Evolutionary conservation across 2,888 invertebrate genomes (phyloP).

Genomic region (Argynnis bischoffii): DNA sequence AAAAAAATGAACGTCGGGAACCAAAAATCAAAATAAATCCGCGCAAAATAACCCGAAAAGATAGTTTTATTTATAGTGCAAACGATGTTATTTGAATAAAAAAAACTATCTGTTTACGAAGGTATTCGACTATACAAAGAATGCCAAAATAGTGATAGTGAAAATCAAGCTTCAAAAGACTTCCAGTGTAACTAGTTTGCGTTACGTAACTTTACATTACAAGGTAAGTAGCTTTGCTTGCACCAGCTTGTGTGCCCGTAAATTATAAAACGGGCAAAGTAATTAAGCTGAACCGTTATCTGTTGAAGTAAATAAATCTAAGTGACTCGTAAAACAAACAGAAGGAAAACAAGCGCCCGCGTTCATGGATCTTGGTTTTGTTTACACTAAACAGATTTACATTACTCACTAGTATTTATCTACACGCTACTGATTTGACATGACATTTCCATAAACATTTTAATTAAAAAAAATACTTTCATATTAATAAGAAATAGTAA

Average conservation of each 20-base stretch:
- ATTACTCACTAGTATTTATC: constrained; percentile 30
- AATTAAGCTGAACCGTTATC: constrained; percentile 70
- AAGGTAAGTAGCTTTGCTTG: constrained; percentile 45
- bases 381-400: constrained; percentile 47
- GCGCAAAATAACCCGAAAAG: too few species aligned
- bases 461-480: too few species aligned
- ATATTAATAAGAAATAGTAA: too few species aligned
- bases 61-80: too few species aligned
- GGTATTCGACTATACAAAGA: too few species aligned
- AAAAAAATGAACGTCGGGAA: too few species aligned
- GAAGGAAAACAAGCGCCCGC: constrained; percentile 49
- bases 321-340: constrained; percentile 62
- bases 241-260: constrained; percentile 38
- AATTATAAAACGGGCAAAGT: constrained; percentile 62
- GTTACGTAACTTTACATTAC: constrained; percentile 11
- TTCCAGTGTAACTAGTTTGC: background rate
- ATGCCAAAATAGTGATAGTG: too few species aligned
- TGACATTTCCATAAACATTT: constrained; percentile 2
- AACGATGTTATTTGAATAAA: background rate
- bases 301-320: constrained; percentile 64
- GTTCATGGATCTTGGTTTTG: constrained; percentile 44
- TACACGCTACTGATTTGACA: constrained; percentile 12
- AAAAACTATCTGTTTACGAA: background rate
- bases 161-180: too few species aligned
- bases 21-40: too few species aligned